Evolutionary conservation across 2,888 invertebrate genomes (phyloP).

Genomic region (Synergus itoensis): DNA sequence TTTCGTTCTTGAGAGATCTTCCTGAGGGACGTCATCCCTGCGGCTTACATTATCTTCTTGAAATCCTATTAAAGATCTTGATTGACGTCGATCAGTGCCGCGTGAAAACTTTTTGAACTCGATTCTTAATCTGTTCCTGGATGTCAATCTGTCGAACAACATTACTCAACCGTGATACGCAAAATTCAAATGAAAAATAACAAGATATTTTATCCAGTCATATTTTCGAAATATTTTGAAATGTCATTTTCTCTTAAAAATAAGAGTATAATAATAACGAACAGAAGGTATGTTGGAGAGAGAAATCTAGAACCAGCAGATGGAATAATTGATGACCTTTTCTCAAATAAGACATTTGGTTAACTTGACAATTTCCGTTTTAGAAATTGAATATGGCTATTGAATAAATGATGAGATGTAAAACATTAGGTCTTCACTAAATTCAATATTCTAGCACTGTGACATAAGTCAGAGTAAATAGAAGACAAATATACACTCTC

Average conservation of each 20-base stretch:
- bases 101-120: conserved; percentile 36
- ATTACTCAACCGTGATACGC: conserved; percentile 21
- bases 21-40: conserved; percentile 11
- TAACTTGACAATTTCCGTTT: conserved; percentile 23
- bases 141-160: conserved; percentile 26
- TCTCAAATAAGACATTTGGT: not conserved
- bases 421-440: not conserved
- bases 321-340: conserved; percentile 19
- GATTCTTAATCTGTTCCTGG: conserved; percentile 17
- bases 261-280: not conserved
- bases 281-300: not conserved
- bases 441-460: not conserved
- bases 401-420: conserved; percentile 5
- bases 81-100: conserved; percentile 44
- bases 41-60: conserved; percentile 41
- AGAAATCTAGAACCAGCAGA: not conserved
- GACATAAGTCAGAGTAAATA: not conserved
- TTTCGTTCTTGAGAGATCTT: conserved; percentile 19
- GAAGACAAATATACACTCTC: not conserved
- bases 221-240: not conserved
- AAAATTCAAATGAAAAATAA: not conserved
- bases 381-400: conserved; percentile 21
- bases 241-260: not conserved
- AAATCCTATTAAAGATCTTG: conserved; percentile 44
- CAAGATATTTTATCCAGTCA: not conserved